Evolutionary conservation across 1,140 invertebrate species (phyloP).

Genomic region (Arctopsyche grandis): DNA sequence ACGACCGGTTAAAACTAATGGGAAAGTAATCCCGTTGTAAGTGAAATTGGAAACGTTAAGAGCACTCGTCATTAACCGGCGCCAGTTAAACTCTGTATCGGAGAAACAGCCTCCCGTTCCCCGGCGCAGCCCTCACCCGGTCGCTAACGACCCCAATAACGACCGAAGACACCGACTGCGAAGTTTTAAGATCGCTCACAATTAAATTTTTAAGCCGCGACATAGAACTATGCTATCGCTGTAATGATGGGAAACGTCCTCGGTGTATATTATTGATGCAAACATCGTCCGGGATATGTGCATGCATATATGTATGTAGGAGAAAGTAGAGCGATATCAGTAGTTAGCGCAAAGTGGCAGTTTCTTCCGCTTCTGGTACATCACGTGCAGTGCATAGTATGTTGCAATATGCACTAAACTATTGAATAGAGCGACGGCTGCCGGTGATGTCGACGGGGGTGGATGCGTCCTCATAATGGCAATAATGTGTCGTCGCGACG

Average conservation of each 20-base stretch:
- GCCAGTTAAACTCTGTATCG: constrained; percentile 35
- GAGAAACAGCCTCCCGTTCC: neutral
- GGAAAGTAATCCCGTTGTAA: constrained; percentile 49
- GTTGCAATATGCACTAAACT: neutral
- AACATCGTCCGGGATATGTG: no score
- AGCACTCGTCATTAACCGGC: constrained; percentile 46
- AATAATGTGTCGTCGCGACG: constrained; percentile 34
- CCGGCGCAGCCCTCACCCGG: neutral
- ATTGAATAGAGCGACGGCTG: constrained; percentile 13
- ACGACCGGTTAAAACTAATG: constrained; percentile 48
- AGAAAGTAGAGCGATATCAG: no score
- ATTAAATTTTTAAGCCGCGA: no score
- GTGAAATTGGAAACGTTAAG: constrained; percentile 48
- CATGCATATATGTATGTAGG: no score
- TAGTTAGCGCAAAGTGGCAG: no score
- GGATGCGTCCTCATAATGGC: constrained; percentile 31
- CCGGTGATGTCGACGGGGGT: constrained; percentile 8
- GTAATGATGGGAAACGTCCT: no score
- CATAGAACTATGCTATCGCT: no score
- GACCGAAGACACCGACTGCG: neutral
- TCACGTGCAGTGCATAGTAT: no score
- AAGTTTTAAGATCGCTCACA: neutral
- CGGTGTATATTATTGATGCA: no score
- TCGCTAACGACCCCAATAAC: constrained; percentile 17
- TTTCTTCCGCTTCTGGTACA: no score